A percentile compares a stretch with the other conserved stretches of the same genome.
Evolutionary conservation across 2,113 vertebrate genomes (phyloP).

Genomic region (Rhegmatorhina hoffmannsi): DNA sequence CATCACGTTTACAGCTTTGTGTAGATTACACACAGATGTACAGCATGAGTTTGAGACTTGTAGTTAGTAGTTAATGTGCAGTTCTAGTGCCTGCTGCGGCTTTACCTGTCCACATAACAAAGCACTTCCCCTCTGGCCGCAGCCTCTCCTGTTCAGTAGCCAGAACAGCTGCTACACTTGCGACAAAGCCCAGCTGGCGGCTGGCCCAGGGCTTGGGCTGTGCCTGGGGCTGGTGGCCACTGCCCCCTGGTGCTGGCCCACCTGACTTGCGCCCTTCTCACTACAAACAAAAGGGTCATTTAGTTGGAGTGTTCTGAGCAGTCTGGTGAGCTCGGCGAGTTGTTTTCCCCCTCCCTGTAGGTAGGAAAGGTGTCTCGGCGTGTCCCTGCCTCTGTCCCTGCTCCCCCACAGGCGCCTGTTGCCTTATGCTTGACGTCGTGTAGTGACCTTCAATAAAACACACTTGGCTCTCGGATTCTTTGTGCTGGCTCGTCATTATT

Average conservation of each 20-base stretch:
- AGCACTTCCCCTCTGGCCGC: neutral
- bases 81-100: conserved; percentile 15
- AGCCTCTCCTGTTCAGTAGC: neutral
- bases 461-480: conserved; percentile 24
- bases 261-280: neutral
- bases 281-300: neutral
- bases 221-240: neutral
- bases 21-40: neutral
- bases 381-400: neutral
- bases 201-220: neutral
- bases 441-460: conserved; percentile 79
- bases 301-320: neutral
- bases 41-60: neutral
- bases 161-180: neutral
- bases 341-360: neutral
- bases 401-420: conserved; percentile 26
- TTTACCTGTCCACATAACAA: neutral
- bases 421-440: conserved; percentile 75
- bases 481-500: neutral
- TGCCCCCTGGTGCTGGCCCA: neutral
- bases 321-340: neutral
- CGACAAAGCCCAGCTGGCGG: neutral
- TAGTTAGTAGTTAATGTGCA: conserved; percentile 16
- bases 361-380: neutral
- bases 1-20: neutral